phyloP scores from a whole-genome alignment of 1,140 invertebrate genomes.

The Pinna nobilis region DNA sequence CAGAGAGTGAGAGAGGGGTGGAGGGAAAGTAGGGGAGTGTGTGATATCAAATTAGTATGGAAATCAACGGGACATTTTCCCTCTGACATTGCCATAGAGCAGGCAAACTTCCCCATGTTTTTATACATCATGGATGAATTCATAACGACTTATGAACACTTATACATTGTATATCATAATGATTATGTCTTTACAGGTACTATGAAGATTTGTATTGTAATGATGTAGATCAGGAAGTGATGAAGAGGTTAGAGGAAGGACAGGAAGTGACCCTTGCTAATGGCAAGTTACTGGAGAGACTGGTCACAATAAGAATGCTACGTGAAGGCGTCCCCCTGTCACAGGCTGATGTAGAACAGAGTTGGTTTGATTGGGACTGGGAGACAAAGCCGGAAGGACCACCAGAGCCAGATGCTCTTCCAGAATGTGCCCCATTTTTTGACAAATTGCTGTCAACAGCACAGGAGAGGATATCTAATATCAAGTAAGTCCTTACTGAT shows the following conservation, averaged over 20 bases:
- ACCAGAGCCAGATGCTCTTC: not conserved
- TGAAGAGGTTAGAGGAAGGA: constrained; percentile 47
- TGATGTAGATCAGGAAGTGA: constrained; percentile 62
- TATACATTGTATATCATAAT: not conserved
- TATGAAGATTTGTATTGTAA: constrained; percentile 71
- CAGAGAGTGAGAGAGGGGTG: not conserved
- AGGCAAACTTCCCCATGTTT: not conserved
- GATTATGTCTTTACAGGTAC: constrained; percentile 52
- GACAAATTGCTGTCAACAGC: constrained; percentile 52
- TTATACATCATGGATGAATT: not conserved
- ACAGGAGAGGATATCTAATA: constrained; percentile 60
- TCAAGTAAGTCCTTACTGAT: constrained; percentile 43
- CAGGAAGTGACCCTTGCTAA: constrained; percentile 66
- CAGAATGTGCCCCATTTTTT: constrained; percentile 54
- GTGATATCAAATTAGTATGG: not conserved
- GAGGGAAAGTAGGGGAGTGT: not conserved
- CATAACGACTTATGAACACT: not conserved
- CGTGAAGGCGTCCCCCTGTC: constrained; percentile 31
- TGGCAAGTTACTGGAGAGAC: constrained; percentile 71
- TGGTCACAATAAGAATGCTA: constrained; percentile 60
- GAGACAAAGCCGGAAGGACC: constrained; percentile 10
- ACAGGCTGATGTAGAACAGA: not conserved
- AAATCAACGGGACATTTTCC: not conserved
- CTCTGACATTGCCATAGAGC: not conserved
- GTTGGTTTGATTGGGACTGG: constrained; percentile 32